phyloP scores from a whole-genome alignment of 2,888 invertebrate species.

The Xestia sexstrigata region DNA sequence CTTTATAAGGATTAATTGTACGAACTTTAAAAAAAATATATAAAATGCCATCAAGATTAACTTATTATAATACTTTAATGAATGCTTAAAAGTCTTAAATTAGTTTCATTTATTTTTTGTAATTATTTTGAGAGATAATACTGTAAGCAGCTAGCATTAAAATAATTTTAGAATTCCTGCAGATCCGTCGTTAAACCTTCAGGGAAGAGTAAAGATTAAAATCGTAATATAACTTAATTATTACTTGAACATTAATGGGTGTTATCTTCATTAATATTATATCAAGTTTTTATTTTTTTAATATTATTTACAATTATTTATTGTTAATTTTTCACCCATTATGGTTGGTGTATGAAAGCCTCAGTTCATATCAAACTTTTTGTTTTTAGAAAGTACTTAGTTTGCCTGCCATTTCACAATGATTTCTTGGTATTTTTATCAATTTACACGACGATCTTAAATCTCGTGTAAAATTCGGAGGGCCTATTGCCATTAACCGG shows the following conservation, averaged over 20 bases:
- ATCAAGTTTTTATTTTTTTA: too few relatives aligned
- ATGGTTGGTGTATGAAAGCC: neutral
- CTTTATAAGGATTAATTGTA: neutral
- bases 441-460: neutral
- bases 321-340: too few relatives aligned
- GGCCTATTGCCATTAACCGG: neutral
- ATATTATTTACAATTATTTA: too few relatives aligned
- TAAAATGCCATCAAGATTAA: neutral
- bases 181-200: neutral
- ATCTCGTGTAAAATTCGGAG: neutral
- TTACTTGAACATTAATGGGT: neutral
- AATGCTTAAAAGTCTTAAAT: neutral
- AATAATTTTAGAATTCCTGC: neutral
- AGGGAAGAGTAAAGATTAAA: neutral
- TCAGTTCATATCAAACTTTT: neutral
- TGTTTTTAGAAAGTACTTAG: neutral
- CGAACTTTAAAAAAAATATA: neutral
- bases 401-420: neutral
- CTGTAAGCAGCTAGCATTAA: neutral
- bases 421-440: neutral
- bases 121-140: neutral
- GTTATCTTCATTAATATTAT: neutral
- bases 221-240: neutral
- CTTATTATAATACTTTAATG: neutral
- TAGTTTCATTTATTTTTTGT: neutral